Evolutionary conservation across 92 coral and sea anemone genomes (phyloP), one percentile per base, ranked within the genome.

Genomic region (Pocillopora meandrina): DNA sequence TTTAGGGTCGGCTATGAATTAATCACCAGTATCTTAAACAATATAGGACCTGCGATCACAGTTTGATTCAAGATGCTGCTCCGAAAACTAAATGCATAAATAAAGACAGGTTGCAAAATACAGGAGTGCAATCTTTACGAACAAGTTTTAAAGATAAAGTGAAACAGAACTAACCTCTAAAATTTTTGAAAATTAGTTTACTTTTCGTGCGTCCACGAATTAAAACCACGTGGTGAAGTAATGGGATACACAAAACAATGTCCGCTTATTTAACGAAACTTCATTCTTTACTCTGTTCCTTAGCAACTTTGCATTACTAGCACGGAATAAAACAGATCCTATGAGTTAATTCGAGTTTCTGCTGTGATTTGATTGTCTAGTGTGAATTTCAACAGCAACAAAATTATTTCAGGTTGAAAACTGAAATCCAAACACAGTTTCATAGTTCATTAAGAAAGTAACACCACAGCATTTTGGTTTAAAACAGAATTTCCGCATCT

Each of bases 211-310:
- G 9, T 61, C 33, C 19, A 47, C 34, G 79, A 71, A 52, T 14
- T 34, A n/a, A 36, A 47, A 52, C 62, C 86, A 82, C 86, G 86
- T 82, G 86, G 86, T 72, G 15, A 49, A 14, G 86, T 82, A 36
- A 72, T 72, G 19, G 33, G 12, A 58, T 33, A 81, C 56, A 18
- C 34, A 10, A 52, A 82, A 72, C 86, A 82, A 82, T 72, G 49
- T 71, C 34, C 19, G 13, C 76, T 68, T 56, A 81, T 42, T 78
- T 68, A 69, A 81, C 85, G 85, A 82, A 14, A 57, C 58, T 3
- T 21, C 77, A 61, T 72, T 82, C 79, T 49, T 72, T 61, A 9
- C 62, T 62, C 33, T 17, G 86, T 82, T 17, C 36, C 86, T 55
- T 82, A 82, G 86, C 86, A 82, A 82, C 86, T 23, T 12, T 31